Evolutionary conservation across 2,888 invertebrate genomes (phyloP), one percentile per base, ranked within the genome.

Genomic region (Drosophila prolongata): DNA sequence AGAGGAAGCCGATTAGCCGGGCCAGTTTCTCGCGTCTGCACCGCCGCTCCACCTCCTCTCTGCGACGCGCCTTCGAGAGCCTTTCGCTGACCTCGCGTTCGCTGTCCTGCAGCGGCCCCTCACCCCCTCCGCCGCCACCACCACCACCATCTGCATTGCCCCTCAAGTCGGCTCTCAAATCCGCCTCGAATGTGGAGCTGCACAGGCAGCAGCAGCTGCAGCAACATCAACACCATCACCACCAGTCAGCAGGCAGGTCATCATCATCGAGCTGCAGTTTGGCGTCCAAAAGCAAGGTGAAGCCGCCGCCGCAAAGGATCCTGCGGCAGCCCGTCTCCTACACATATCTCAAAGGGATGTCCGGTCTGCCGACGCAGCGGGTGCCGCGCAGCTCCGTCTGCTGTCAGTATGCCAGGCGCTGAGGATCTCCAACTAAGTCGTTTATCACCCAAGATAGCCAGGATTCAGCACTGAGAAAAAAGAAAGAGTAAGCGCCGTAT

Each of bases 321-420:
- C 93, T 97, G 9, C 94, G 97, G 42, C 94, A 96, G 55, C 97
- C 97, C 1, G 95, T 96, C 11, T 94, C 95, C 0, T 96, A 97
- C 91, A 96, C 96, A 9, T 97, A 97, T 91, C 95, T 96, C 2
- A 95, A 95, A 76, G 97, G 97, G 49, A 93, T 96, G 75, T 96
- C 96, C 9, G 97, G 97, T 10, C 92, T 97, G 59, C 96, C 97
- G 8, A 97, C 96, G 1, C 96, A 96, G 90, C 93, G 97, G 87
- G 95, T 97, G 24, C 96, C 97, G 0, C 94, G 95, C 73, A 94
- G 92, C 65, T 87, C 92, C 11, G 91, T 91, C 24, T 91, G 92
- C 66, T 91, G 92, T 35, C 90, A 91, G 47, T 90, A 92, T 75
- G 89, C 90, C 27, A 87, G 90, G 66, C 92, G 91, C 77, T 92